phyloP scores from a whole-genome alignment of 2,797 vertebrate species.

The Carduelis carduelis region DNA sequence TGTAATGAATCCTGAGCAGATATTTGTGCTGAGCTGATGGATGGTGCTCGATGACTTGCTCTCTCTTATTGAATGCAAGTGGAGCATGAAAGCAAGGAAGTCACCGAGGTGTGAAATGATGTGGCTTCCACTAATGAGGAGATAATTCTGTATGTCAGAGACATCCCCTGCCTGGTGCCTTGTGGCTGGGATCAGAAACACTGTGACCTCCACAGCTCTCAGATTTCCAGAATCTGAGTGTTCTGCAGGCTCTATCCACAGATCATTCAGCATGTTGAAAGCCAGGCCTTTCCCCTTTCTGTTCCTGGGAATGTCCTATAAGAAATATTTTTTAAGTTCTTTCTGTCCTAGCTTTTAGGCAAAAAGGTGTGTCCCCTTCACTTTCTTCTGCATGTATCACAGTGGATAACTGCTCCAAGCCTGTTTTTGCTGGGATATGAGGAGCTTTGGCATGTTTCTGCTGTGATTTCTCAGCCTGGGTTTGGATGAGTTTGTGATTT shows the following conservation, averaged over 20 bases:
- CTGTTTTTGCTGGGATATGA: neutral
- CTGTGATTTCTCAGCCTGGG: neutral
- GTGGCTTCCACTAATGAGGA: constrained; percentile 26
- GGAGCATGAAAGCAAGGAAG: constrained; percentile 9
- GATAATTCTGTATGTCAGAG: constrained; percentile 33
- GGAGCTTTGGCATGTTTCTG: neutral
- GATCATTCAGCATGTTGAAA: neutral
- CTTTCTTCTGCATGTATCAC: neutral
- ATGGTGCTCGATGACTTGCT: neutral
- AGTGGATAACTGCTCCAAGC: neutral
- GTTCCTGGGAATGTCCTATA: neutral
- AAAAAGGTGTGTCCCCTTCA: neutral
- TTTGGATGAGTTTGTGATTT: neutral
- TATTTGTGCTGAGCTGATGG: neutral
- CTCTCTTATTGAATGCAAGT: constrained; percentile 4
- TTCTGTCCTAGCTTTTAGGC: neutral
- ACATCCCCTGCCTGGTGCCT: neutral
- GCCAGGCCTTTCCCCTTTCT: neutral
- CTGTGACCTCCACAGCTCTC: neutral
- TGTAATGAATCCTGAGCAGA: neutral
- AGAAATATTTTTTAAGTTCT: neutral
- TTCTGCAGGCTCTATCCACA: neutral
- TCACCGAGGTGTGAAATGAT: constrained; percentile 5
- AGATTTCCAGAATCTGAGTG: neutral
- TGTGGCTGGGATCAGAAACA: neutral